These are phyloP conservation scores for Rhinopithecus roxellana DNA, from an alignment of 2,113 vertebrate genomes.

Conservation along the genomic window DNA sequence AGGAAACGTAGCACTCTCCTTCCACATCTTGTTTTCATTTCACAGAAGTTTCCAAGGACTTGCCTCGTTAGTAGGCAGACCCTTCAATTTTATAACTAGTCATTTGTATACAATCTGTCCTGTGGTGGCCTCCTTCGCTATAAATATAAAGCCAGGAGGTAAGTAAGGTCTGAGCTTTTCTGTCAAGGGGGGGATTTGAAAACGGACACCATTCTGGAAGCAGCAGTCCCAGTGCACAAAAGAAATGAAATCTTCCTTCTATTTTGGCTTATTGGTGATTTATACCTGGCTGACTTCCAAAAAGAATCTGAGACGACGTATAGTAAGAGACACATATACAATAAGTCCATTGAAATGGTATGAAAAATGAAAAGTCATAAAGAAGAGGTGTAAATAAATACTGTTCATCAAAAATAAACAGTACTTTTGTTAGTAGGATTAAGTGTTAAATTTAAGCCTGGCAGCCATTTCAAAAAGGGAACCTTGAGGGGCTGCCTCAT, in stretches of 20 bases:
- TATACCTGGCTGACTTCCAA: conserved; percentile 63
- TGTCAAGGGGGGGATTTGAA: conserved; percentile 8
- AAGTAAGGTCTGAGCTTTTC: background rate
- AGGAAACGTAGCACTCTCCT: conserved; percentile 43
- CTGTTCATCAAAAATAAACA: conserved; percentile 21
- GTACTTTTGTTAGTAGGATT: conserved; percentile 23
- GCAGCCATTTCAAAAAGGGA: conserved; percentile 49
- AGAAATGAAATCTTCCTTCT: conserved; percentile 59
- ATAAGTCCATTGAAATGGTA: conserved; percentile 52
- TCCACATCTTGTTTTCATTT: conserved; percentile 79
- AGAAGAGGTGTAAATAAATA: background rate
- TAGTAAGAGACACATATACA: conserved; percentile 51
- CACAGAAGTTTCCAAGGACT: conserved; percentile 69
- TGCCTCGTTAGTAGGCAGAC: conserved; percentile 70
- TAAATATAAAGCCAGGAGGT: conserved; percentile 14
- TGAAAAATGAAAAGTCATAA: conserved; percentile 38
- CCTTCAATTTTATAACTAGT: conserved; percentile 77
- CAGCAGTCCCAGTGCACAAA: background rate
- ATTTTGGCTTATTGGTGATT: conserved; percentile 49
- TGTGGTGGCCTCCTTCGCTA: conserved; percentile 4
- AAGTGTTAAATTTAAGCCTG: conserved; percentile 49
- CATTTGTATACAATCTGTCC: conserved; percentile 61
- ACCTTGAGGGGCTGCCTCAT: background rate
- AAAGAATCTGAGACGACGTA: conserved; percentile 49
- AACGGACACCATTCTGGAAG: background rate